A percentile compares a stretch with the other conserved stretches of the same genome.
These are phyloP conservation scores for Idaea straminata DNA, from an alignment of 2,888 invertebrate species.

Conservation along the genomic window DNA sequence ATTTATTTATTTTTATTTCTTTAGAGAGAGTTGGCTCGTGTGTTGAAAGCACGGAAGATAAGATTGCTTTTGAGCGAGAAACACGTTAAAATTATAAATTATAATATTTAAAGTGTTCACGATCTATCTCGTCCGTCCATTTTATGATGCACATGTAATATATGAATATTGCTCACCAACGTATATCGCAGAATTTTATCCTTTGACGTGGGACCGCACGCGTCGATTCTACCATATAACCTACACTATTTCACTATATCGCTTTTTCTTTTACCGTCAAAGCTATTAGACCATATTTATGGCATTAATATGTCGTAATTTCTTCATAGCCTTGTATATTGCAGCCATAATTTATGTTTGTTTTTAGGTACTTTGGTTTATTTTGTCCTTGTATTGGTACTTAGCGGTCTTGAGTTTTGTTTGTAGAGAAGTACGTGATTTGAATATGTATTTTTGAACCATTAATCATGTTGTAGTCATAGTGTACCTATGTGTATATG, in stretches of 20 bases:
- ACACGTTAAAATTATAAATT: slow-evolving; percentile 3
- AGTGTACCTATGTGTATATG: background rate
- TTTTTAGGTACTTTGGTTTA: background rate
- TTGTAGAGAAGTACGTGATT: background rate
- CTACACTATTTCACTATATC: background rate
- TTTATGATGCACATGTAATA: slow-evolving; percentile 4
- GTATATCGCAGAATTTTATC: slow-evolving; percentile 14
- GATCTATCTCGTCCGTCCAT: slow-evolving; percentile 1
- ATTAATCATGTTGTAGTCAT: background rate
- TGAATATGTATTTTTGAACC: background rate
- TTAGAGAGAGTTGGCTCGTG: background rate
- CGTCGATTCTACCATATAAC: slow-evolving; percentile 10
- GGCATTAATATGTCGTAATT: background rate
- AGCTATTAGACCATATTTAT: background rate
- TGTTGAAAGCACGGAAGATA: background rate
- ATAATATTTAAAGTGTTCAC: slow-evolving; percentile 3
- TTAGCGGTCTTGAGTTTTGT: background rate
- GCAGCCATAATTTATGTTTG: background rate
- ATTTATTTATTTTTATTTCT: too few relatives aligned
- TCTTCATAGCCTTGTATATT: background rate
- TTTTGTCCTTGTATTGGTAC: background rate
- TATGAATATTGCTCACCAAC: slow-evolving; percentile 1
- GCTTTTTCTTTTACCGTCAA: background rate
- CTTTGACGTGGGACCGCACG: slow-evolving; percentile 26
- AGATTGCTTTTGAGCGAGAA: background rate